Evolutionary conservation across 2,797 vertebrate genomes (phyloP).

Genomic region (Enteromius treurensis): DNA sequence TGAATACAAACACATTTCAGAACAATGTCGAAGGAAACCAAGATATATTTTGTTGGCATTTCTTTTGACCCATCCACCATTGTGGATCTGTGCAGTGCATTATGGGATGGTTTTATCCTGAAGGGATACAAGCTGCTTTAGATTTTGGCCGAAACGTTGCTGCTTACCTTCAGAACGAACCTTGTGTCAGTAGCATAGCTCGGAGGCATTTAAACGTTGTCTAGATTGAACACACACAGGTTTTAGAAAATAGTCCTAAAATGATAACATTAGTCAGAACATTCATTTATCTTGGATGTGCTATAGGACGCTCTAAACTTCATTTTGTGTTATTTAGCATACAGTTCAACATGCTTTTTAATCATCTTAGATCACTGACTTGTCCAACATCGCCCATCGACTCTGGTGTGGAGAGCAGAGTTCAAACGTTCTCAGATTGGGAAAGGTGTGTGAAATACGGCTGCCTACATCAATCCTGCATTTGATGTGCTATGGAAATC

Average conservation of each 20-base stretch:
- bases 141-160: neutral
- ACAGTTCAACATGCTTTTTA: neutral
- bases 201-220: neutral
- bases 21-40: neutral
- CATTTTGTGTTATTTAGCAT: neutral
- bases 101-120: neutral
- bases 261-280: neutral
- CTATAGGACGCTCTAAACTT: neutral
- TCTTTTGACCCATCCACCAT: neutral
- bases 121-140: too few relatives aligned
- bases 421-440: constrained; percentile 20
- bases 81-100: neutral
- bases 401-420: constrained; percentile 33
- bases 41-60: neutral
- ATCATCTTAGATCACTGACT: neutral
- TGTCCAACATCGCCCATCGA: constrained; percentile 10
- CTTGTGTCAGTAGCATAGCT: neutral
- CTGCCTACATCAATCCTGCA: constrained; percentile 26
- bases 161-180: neutral
- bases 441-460: constrained; percentile 35
- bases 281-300: neutral
- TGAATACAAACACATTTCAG: neutral
- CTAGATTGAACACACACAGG: neutral
- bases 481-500: constrained; percentile 53
- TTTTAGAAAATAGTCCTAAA: neutral